phyloP scores from a whole-genome alignment of 2,113 vertebrate genomes.

The Paraplagusia blochii region DNA sequence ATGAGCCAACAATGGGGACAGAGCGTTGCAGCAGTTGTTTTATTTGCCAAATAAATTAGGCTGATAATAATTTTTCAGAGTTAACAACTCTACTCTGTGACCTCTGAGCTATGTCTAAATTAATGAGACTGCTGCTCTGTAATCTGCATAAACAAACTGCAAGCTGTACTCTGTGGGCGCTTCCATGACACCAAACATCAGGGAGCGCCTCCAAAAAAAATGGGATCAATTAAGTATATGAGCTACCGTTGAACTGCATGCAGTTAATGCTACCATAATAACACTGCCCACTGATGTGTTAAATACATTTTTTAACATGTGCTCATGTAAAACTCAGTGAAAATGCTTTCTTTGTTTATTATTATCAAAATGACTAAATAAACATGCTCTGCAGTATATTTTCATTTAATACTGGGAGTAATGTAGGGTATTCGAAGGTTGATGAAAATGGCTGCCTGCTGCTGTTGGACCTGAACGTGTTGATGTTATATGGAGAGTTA shows the following conservation, averaged over 20 bases:
- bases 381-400: too few relatives aligned
- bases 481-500: too few relatives aligned
- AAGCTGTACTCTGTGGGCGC: neutral
- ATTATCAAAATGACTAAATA: too few relatives aligned
- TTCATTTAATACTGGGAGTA: too few relatives aligned
- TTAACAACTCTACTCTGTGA: neutral
- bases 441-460: too few relatives aligned
- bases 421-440: too few relatives aligned
- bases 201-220: conserved; percentile 10
- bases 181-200: conserved; percentile 22
- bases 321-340: neutral
- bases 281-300: conserved; percentile 7
- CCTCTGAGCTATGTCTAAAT: conserved; percentile 8
- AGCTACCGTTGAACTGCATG: conserved; percentile 7
- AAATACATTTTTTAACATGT: neutral
- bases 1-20: neutral
- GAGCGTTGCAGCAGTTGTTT: neutral
- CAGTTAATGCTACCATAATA: conserved; percentile 8
- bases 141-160: conserved; percentile 1
- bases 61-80: neutral
- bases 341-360: too few relatives aligned
- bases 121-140: conserved; percentile 8
- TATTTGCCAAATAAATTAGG: neutral
- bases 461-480: too few relatives aligned
- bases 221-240: conserved; percentile 24